Evolutionary conservation across 2,888 invertebrate species (phyloP).

Genomic region (Sarcophaga caerulescens): DNA sequence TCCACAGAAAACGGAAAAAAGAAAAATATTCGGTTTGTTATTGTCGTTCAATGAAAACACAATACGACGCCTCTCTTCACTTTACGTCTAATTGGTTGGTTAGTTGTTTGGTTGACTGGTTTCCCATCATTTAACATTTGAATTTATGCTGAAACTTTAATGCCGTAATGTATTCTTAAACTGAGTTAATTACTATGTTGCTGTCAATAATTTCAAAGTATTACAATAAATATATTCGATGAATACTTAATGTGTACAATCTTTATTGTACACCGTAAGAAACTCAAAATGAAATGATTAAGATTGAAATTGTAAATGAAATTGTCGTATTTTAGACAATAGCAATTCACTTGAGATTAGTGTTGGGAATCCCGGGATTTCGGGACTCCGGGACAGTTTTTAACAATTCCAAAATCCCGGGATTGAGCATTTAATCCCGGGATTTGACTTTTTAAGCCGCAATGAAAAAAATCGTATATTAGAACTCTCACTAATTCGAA

Average conservation of each 20-base stretch:
- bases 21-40: conserved; percentile 13
- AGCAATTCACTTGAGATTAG: too few species aligned
- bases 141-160: conserved; percentile 61
- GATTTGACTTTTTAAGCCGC: too few species aligned
- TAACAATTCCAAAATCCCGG: too few species aligned
- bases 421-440: too few species aligned
- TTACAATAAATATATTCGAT: conserved; percentile 34
- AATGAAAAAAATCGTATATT: too few species aligned
- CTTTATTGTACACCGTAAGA: conserved; percentile 1
- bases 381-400: too few species aligned
- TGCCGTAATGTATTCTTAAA: conserved; percentile 57
- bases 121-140: conserved; percentile 44
- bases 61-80: neutral
- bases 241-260: neutral
- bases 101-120: neutral
- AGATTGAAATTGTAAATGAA: too few species aligned
- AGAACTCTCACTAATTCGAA: too few species aligned
- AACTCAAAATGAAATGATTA: neutral
- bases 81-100: neutral
- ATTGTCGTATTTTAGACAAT: too few species aligned
- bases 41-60: conserved; percentile 3
- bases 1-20: neutral
- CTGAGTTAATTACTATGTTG: conserved; percentile 63
- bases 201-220: conserved; percentile 51
- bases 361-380: too few species aligned